Evolutionary conservation across 2,888 invertebrate genomes (phyloP), one percentile per base, ranked within the genome.

Genomic region (Amphipoea oculea): DNA sequence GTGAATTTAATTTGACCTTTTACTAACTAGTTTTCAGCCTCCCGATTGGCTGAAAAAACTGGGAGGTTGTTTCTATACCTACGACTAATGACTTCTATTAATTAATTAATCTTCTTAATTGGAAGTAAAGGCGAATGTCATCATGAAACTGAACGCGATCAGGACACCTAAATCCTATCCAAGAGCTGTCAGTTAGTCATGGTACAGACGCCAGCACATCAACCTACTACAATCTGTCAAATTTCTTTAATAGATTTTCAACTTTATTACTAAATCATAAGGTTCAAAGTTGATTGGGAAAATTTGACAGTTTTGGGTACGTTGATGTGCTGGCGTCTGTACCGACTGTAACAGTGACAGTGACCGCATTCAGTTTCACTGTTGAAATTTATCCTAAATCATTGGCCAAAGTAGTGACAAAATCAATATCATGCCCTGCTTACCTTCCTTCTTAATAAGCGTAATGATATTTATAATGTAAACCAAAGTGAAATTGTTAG

Each of bases 401-500:
- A 42, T 42, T 42, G 42, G n/a, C 9, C 4, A 67, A 42, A 67
- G 14, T 67, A 9, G 9, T n/a, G 9, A 67, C 17, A 23, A 23
- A n/a, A 67, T 20, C 11, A 29, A 42, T 42, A 54, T 29, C 20
- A 40, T 29, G 29, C 20, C 65, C 45, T 51, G 78, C 66, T 42
- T 57, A 60, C 23, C 48, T 57, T 42, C 36, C n/a, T 66, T 23
- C 5, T 60, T 78, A 45, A 12, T 67, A 79, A 51, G 79, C 29
- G 29, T 48, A 20, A 83, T 67, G n/a, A 45, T 54, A 62, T 78
- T 84, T 80, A 60, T 60, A 60, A 63, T 51, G 4, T 73, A 79
- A 73, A 84, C 84, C 84, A 84, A 84, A 84, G 88, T 75, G 67
- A 78, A 78, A 66, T 86, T 83, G 17, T 73, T 83, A 83, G 68